Evolutionary conservation across 2,797 vertebrate genomes (phyloP), one percentile per base, ranked within the genome.

Genomic region (Siniperca undulata): DNA sequence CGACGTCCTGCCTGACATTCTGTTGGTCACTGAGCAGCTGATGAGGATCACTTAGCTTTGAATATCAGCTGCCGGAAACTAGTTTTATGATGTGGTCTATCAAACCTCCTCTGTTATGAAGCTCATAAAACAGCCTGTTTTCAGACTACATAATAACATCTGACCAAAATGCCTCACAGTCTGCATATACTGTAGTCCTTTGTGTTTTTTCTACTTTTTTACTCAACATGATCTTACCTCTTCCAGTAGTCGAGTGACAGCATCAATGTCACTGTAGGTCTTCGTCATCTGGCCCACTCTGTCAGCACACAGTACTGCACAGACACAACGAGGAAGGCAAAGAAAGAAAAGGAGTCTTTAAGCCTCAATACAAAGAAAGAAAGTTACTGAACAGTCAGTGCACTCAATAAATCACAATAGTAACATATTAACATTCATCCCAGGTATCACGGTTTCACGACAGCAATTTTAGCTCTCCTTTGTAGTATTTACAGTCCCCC

Each of bases 251-350:
- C 97, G 97, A 87, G 98, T 99, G 85, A 99, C 98, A 84, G 98
- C 98, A 64, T 99, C 98, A 74, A 99, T 98, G 95, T 99, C 98
- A 95, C 96, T 99, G 96, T 99, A 99, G 86, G 98, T 99, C 95
- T 98, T 99, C 93, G 98, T 99, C 98, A 99, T 99, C 97, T 99
- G 98, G 97, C 98, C 97, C 95, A 99, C 98, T 97, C 98, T 95
- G 94, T 99, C 98, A 90, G 98, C 98, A 93, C 98, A 99, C 95
- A 99, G 93, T 95, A 99, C 98, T 99, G 82, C 36, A 75, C 10
- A 73, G 24, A 74, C 5, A 83, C 73, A 80, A 2, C 67, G 7
- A 80, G 36, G 27, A 6, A 48, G 3, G 3, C 13, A 52, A 38
- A 65, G 42, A 42, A 55, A 44, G 30, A 22, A 13, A 58, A 12